Percentiles rank a stretch among this genome's conserved stretches.
These are phyloP conservation scores for Brachyptera risi DNA, from an alignment of 2,888 invertebrate genomes.

Conservation along the genomic window DNA sequence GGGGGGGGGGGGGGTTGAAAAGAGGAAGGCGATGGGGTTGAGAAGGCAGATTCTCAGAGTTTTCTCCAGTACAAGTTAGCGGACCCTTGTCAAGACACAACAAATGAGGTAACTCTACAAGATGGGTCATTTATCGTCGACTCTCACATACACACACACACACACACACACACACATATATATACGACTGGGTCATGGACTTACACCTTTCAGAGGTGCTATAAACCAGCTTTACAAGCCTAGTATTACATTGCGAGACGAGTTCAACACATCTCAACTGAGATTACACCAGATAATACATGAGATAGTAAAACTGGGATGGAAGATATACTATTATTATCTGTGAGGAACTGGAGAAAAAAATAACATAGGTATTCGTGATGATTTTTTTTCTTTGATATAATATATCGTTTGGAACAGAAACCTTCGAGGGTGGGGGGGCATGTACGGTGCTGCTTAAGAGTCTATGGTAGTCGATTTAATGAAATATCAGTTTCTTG, in stretches of 20 bases:
- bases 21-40: neutral
- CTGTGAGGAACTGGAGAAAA: no score
- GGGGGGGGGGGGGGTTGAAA: neutral
- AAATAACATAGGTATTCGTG: no score
- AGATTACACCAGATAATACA: conserved; percentile 17
- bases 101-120: conserved; percentile 18
- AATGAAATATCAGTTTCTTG: no score
- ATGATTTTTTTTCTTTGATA: no score
- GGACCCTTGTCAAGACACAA: conserved; percentile 13
- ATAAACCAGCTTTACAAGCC: conserved; percentile 17
- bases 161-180: no score
- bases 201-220: conserved; percentile 9
- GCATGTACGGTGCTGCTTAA: no score
- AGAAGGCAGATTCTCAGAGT: conserved; percentile 7
- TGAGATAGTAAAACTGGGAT: conserved; percentile 12
- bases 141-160: no score
- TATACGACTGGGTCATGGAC: conserved; percentile 13
- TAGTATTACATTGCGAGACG: conserved; percentile 9
- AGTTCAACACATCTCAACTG: conserved; percentile 8
- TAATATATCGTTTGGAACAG: no score
- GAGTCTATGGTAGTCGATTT: no score
- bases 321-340: conserved; percentile 15
- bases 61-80: conserved; percentile 3
- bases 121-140: conserved; percentile 24
- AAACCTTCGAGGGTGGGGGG: no score